Evolutionary conservation across 2,888 invertebrate species (phyloP).

Genomic region (Tiliacea citrago): DNA sequence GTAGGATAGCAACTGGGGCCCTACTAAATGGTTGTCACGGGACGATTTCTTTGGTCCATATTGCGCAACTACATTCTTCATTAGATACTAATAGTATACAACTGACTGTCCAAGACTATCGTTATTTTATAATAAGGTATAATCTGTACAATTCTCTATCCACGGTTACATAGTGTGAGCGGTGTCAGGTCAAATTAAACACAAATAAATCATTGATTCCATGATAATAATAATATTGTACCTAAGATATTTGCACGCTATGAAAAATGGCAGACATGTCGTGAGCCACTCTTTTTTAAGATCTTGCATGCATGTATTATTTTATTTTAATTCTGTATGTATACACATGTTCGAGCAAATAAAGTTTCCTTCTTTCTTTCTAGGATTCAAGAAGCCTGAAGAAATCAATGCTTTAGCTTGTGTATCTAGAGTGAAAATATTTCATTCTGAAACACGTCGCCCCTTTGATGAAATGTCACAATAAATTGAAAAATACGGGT

Average conservation of each 20-base stretch:
- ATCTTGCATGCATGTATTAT: no score
- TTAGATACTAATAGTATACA: neutral
- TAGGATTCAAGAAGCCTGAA: neutral
- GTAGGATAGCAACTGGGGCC: neutral
- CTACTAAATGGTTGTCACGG: neutral
- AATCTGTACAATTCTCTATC: neutral
- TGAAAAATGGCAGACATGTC: no score
- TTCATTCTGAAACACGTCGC: conserved; percentile 8
- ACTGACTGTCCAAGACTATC: neutral
- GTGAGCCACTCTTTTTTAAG: no score
- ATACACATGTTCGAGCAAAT: no score
- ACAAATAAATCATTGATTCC: no score
- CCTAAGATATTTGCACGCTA: no score
- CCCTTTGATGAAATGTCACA: conserved; percentile 19
- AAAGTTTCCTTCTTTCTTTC: no score
- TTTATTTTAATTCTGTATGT: no score
- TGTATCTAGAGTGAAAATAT: neutral
- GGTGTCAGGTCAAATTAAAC: no score
- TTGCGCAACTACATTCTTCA: neutral
- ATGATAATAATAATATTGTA: no score
- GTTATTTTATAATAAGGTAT: neutral
- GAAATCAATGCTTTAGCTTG: neutral
- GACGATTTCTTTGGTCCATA: neutral
- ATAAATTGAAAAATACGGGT: conserved; percentile 6
- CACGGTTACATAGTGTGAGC: neutral